These are phyloP conservation scores for Diplodus sargus DNA, from an alignment of 2,797 vertebrate genomes.

Conservation along the genomic window DNA sequence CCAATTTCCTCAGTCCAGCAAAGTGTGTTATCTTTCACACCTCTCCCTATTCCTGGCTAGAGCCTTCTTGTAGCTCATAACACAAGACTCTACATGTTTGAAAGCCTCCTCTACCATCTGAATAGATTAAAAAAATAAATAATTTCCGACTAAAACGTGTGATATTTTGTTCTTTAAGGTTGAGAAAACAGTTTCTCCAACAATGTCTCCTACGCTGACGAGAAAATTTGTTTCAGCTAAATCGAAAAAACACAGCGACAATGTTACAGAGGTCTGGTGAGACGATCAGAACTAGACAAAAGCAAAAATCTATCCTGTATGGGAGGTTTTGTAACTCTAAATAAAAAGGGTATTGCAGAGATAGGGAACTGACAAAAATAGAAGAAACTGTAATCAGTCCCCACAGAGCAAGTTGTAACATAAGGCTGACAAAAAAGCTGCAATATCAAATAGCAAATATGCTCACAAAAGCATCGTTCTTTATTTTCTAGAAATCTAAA, in stretches of 20 bases:
- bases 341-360: not conserved
- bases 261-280: not conserved
- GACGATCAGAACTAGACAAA: not conserved
- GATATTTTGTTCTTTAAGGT: not conserved
- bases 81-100: not conserved
- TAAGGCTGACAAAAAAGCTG: not conserved
- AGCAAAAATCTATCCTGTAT: no score
- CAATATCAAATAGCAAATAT: not conserved
- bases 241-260: not conserved
- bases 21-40: not conserved
- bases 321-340: not conserved
- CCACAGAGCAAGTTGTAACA: not conserved
- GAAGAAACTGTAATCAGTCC: not conserved
- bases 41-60: not conserved
- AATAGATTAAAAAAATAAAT: not conserved
- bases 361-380: no score
- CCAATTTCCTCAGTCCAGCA: not conserved
- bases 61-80: not conserved
- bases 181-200: not conserved
- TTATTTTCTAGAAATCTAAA: not conserved
- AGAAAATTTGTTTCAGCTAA: not conserved
- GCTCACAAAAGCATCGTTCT: not conserved
- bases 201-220: not conserved
- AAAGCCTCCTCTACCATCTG: not conserved
- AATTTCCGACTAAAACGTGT: not conserved